These are phyloP conservation scores for Chondrosia reniformis DNA, from an alignment of 37 sponge, comb jelly and placozoan genomes.

Conservation along the genomic window DNA sequence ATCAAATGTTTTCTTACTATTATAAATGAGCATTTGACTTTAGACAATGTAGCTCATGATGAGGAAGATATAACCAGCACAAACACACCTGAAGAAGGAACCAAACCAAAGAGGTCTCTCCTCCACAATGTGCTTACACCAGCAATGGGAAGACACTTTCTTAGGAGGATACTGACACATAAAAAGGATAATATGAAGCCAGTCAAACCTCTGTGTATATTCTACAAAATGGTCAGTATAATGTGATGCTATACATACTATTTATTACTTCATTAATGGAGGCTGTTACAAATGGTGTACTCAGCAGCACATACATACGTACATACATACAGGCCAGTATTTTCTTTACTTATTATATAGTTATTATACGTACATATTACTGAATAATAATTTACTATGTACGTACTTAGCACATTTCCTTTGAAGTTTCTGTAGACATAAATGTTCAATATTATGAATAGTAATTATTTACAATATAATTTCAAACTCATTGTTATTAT, in stretches of 20 bases:
- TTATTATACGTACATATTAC: too few relatives aligned
- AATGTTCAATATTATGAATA: too few relatives aligned
- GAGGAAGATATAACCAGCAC: neutral
- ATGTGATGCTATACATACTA: neutral
- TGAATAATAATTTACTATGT: too few relatives aligned
- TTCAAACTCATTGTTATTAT: too few relatives aligned
- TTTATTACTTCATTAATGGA: neutral
- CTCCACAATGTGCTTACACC: neutral
- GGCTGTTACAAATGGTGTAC: neutral
- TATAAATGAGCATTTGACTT: conserved; percentile 22
- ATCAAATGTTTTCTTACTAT: conserved; percentile 44
- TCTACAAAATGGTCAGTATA: neutral
- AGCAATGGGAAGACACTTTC: neutral
- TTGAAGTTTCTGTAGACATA: too few relatives aligned
- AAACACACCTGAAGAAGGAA: neutral
- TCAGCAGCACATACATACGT: too few relatives aligned
- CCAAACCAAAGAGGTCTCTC: neutral
- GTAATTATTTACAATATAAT: too few relatives aligned
- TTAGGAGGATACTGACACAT: neutral
- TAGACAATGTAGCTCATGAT: neutral
- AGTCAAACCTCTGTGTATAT: conserved; percentile 4
- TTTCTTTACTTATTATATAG: too few relatives aligned
- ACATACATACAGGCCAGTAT: too few relatives aligned
- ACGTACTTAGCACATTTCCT: too few relatives aligned
- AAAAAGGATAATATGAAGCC: neutral